Conservation (phyloP, 2,797 vertebrate species). For the Muscicapa comitata region DNA sequence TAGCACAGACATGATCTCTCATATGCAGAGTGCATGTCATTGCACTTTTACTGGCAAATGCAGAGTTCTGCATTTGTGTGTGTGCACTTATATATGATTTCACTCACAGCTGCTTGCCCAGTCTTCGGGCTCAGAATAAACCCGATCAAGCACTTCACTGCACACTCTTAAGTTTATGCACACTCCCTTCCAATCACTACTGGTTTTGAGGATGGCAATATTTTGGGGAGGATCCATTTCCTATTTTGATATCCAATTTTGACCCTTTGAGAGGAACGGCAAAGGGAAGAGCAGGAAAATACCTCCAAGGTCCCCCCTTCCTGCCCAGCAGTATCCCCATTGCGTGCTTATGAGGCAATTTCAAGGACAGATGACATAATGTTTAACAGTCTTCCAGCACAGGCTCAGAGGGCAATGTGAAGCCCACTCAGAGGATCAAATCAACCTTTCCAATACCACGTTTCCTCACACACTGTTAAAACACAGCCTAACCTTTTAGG, state of each 20-base stretch:
- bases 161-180: background rate
- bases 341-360: background rate
- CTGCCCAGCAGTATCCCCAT: accelerated
- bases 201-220: background rate
- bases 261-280: background rate
- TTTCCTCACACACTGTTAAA: background rate
- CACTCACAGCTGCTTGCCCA: background rate
- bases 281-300: background rate
- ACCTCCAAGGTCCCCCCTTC: background rate
- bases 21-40: background rate
- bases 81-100: background rate
- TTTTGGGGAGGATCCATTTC: background rate
- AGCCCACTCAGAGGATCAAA: background rate
- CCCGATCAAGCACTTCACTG: background rate
- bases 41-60: background rate
- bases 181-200: background rate
- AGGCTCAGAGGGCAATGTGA: accelerated
- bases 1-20: background rate
- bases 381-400: background rate
- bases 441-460: background rate
- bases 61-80: background rate
- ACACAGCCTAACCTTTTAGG: background rate
- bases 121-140: background rate
- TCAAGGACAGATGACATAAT: background rate
- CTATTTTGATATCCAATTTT: background rate